phyloP scores from a whole-genome alignment of 2,797 vertebrate genomes.

The Microctenopoma lineatum region DNA sequence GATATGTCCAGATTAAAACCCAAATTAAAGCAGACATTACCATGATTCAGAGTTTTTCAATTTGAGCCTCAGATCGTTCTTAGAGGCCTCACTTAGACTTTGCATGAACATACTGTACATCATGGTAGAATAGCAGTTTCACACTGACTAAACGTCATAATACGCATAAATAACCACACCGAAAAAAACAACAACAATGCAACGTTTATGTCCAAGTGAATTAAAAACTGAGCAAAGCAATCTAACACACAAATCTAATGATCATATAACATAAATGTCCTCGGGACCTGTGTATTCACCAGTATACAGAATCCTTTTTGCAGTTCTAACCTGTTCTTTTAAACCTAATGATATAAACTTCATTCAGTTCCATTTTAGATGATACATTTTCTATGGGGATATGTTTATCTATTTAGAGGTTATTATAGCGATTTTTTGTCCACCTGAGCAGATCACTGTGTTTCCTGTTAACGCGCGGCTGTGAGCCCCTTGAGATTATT shows the following conservation, averaged over 20 bases:
- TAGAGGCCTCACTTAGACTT: not conserved
- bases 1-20: not conserved
- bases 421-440: slow-evolving; percentile 6
- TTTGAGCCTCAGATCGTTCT: not conserved
- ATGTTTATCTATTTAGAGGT: not conserved
- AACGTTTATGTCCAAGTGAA: not conserved
- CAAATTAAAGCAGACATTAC: slow-evolving; percentile 16
- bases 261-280: slow-evolving; percentile 40
- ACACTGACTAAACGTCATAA: not conserved
- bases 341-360: slow-evolving; percentile 8
- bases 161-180: not conserved
- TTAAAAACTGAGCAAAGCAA: slow-evolving; percentile 14
- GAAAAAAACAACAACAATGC: not conserved
- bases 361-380: not conserved
- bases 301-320: not conserved
- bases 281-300: slow-evolving; percentile 8
- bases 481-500: slow-evolving; percentile 25
- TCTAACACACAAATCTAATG: slow-evolving; percentile 18
- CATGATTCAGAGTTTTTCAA: slow-evolving; percentile 5
- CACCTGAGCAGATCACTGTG: slow-evolving; percentile 1
- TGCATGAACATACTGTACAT: not conserved
- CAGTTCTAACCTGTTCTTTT: slow-evolving; percentile 23
- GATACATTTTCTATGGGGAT: not conserved
- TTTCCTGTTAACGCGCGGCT: slow-evolving; percentile 6
- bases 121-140: not conserved